Evolutionary conservation across 2,888 invertebrate genomes (phyloP).

Genomic region (Epinotia nisella): DNA sequence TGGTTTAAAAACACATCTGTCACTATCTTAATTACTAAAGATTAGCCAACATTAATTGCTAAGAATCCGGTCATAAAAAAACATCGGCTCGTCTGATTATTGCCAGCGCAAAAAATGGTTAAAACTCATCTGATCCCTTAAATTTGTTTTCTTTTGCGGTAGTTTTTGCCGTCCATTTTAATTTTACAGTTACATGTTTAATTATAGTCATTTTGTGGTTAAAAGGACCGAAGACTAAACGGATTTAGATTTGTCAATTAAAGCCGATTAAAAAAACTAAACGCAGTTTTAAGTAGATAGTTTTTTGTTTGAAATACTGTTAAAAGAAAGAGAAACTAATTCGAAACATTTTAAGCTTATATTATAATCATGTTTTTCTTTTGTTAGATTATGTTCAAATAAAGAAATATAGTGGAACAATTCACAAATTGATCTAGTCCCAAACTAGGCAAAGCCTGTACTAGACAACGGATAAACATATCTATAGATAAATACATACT

Average conservation of each 20-base stretch:
- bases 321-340: neutral
- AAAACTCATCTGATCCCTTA: constrained; percentile 8
- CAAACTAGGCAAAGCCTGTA: too few species aligned
- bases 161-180: neutral
- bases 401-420: too few species aligned
- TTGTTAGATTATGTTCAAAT: neutral
- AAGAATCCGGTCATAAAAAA: constrained; percentile 6
- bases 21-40: constrained; percentile 2
- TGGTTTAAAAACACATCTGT: neutral
- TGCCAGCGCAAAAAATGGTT: constrained; percentile 2
- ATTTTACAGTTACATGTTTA: constrained; percentile 4
- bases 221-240: constrained; percentile 14
- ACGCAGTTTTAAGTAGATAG: too few species aligned
- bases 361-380: constrained; percentile 5
- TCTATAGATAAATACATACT: too few species aligned
- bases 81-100: neutral
- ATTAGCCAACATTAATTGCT: neutral
- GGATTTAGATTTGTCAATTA: constrained; percentile 4
- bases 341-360: neutral
- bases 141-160: constrained; percentile 17
- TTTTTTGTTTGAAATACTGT: neutral
- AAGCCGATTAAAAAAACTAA: constrained; percentile 5
- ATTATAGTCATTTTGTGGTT: neutral
- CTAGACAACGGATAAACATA: too few species aligned
- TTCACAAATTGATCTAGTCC: too few species aligned